Percentiles rank a stretch among this genome's conserved stretches.
These are phyloP conservation scores for Digitonthophagus gazella DNA, from an alignment of 2,888 invertebrate genomes.

Conservation along the genomic window DNA sequence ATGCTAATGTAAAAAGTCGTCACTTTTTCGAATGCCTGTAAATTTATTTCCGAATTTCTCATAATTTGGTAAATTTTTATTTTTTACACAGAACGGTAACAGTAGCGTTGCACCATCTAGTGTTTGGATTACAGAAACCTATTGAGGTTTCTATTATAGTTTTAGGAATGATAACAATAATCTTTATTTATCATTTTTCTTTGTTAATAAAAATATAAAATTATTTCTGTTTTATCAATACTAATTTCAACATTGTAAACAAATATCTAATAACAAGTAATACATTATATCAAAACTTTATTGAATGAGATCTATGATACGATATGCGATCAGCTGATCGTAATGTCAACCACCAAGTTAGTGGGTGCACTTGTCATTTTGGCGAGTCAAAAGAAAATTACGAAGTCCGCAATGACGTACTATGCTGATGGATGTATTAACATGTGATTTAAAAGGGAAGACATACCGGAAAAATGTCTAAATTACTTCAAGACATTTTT, in stretches of 20 bases:
- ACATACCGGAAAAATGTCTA: conserved; percentile 28
- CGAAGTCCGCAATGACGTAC: not conserved
- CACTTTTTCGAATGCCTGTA: no score
- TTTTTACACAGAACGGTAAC: no score
- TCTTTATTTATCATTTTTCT: no score
- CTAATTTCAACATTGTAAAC: not conserved
- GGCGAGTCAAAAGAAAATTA: not conserved
- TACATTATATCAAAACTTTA: not conserved
- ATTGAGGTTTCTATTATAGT: no score
- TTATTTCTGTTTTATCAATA: no score
- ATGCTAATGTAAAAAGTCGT: no score
- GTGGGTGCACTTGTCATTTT: conserved; percentile 4
- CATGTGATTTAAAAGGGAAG: not conserved
- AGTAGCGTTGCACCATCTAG: no score
- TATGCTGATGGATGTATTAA: not conserved
- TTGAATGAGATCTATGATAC: not conserved
- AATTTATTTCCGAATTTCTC: no score
- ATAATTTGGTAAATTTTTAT: no score
- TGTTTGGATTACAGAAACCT: no score
- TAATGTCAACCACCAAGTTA: conserved; percentile 1
- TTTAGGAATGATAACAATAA: no score
- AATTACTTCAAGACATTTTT: conserved; percentile 44
- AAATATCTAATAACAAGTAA: not conserved
- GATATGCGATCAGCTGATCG: conserved; percentile 6
- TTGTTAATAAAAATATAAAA: no score